Percentiles rank a stretch among this genome's conserved stretches.
Conservation (phyloP, 2,113 vertebrate species). For the Caracal caracal region DNA sequence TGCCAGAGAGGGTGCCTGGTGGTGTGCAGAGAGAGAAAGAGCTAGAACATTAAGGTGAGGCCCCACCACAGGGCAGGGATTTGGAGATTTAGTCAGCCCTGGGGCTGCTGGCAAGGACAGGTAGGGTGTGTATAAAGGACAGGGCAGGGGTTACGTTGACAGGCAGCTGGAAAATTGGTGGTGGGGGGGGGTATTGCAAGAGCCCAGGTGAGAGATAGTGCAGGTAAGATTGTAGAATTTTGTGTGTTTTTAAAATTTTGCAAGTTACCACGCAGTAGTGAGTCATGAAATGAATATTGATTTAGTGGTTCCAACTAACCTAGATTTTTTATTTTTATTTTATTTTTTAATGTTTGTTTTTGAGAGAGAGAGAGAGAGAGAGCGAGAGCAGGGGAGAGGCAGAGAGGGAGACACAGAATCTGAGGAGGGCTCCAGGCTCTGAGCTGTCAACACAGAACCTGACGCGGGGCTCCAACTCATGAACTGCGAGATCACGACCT, state of each 20-base stretch:
- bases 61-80: background rate
- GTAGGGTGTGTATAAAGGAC: background rate
- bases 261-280: background rate
- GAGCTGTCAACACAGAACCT: no score
- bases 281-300: background rate
- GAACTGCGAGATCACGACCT: no score
- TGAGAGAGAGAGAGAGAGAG: no score
- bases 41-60: background rate
- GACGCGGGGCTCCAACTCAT: no score
- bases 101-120: background rate
- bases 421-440: no score
- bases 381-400: no score
- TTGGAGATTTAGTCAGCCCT: background rate
- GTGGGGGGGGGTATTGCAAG: background rate
- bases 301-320: background rate
- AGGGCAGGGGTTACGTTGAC: background rate
- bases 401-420: no score
- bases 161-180: background rate
- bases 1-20: background rate
- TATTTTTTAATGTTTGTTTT: no score
- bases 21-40: background rate
- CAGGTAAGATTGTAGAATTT: background rate
- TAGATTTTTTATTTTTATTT: background rate
- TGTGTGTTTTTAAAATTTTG: background rate
- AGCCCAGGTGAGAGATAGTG: background rate